A percentile compares a stretch with the other conserved stretches of the same genome.
Evolutionary conservation across 2,888 invertebrate species (phyloP).

Genomic region (Papilio protenor): DNA sequence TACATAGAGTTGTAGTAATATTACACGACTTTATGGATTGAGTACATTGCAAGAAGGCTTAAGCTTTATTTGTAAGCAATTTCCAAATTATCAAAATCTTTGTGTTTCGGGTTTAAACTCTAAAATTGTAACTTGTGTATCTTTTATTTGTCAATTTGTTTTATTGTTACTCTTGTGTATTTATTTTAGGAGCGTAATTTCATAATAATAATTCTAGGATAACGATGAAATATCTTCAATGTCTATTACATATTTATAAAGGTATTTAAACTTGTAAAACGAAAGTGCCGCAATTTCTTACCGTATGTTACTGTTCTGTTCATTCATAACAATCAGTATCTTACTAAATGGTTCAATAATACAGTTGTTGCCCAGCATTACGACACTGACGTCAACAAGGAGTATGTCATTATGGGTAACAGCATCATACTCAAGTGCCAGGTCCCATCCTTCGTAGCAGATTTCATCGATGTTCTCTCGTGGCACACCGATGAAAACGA

Average conservation of each 20-base stretch:
- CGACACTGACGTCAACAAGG: slow-evolving; percentile 93
- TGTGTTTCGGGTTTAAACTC: too few relatives aligned
- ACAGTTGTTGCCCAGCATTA: slow-evolving; percentile 92
- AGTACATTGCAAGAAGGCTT: too few relatives aligned
- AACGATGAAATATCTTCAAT: neutral
- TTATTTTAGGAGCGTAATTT: slow-evolving; percentile 1
- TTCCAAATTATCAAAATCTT: too few relatives aligned
- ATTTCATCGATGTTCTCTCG: slow-evolving; percentile 92
- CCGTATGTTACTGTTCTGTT: neutral
- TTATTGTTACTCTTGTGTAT: neutral
- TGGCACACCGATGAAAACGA: slow-evolving; percentile 92
- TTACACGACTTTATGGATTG: neutral
- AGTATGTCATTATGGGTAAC: slow-evolving; percentile 92
- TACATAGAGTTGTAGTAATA: neutral
- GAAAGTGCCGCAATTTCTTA: too few relatives aligned
- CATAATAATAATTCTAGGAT: neutral
- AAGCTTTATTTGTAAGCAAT: too few relatives aligned
- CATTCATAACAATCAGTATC: neutral
- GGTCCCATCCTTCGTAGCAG: slow-evolving; percentile 93
- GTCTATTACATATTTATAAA: neutral
- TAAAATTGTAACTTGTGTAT: neutral
- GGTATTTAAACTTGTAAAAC: neutral
- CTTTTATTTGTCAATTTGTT: neutral
- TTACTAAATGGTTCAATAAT: slow-evolving; percentile 38
- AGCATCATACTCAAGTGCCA: slow-evolving; percentile 92